Base-by-base conservation (phyloP, 2,888 invertebrate species). In the Micropterix aruncella region DNA sequence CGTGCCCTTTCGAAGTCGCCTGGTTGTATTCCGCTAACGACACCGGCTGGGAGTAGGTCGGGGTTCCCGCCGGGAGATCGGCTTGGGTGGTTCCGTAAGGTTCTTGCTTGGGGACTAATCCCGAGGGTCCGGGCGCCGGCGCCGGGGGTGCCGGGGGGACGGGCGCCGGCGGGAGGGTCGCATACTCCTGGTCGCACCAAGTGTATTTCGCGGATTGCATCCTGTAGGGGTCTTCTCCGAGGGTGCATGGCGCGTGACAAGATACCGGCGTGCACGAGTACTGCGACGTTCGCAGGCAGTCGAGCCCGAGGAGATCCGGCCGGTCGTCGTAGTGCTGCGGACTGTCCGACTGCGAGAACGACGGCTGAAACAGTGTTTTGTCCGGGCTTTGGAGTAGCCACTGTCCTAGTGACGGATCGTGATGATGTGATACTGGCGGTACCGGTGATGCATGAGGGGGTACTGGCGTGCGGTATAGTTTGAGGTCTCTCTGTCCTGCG, bases 1-100 rank as follows among this genome's bases (percentile, higher is more conserved):
- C 93, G 66, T 93, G 93, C 7, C 93, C 93, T 64, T 93, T 93
- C 58, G 90, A 91, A 43, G 93, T 93, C 56, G 91, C 89, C 40
- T 91, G 92, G 69, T 91, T 92, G 72, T 92, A 93, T 60, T 92
- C 92, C 44, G 93, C 93, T 50, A 93, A 73, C 57, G 89, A 85
- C 19, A 90, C 87, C 45, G 74, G 70, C 51, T 74, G 65, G 48
- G 70, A 63, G 54, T 69, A 57, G 60, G 73, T 53, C 62, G 71
- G 54, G 41, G 65, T 46, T 59, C 57, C 43, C 59, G 55, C 49
- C 7, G 27, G 12, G 27, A 2, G 54, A 48, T 3, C 57, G 52
- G 18, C 52, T 57, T 18, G 54, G 56, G 16, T 48, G 68, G 49
- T 59, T 46, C 58, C 58, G 44, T 62, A 61, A 2, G 78, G 78